These are phyloP conservation scores for Nannospalax galili DNA, from an alignment of 2,113 vertebrate species.

Conservation along the genomic window DNA sequence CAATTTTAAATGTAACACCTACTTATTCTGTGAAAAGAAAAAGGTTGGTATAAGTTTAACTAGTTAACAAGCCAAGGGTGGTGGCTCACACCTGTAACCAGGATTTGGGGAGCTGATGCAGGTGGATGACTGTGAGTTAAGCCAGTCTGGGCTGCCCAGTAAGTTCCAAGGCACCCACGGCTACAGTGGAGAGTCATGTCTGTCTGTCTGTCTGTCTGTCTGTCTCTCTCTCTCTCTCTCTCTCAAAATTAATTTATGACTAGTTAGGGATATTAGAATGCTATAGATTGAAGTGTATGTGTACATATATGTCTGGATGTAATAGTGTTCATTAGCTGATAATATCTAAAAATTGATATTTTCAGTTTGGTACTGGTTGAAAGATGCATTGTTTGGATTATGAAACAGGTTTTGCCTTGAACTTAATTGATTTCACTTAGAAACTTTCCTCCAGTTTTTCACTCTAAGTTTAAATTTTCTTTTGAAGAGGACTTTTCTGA, in stretches of 20 bases:
- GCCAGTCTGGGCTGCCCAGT: neutral
- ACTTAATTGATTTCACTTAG: slow-evolving; percentile 39
- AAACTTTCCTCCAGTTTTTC: neutral
- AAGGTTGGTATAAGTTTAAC: neutral
- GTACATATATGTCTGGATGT: neutral
- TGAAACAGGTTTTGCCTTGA: slow-evolving; percentile 21
- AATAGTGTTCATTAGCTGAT: neutral
- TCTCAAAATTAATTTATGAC: slow-evolving; percentile 8
- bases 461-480: neutral
- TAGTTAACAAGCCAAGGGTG: neutral
- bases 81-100: neutral
- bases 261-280: neutral
- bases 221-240: too few species aligned
- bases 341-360: too few species aligned
- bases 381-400: slow-evolving; percentile 3
- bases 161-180: too few species aligned
- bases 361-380: neutral
- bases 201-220: too few species aligned
- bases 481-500: slow-evolving; percentile 17
- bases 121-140: neutral
- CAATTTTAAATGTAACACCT: slow-evolving; percentile 25
- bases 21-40: neutral
- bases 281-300: neutral
- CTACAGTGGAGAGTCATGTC: too few species aligned
- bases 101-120: neutral